phyloP scores from a whole-genome alignment of 2,888 invertebrate species.

The Papilio demoleus region DNA sequence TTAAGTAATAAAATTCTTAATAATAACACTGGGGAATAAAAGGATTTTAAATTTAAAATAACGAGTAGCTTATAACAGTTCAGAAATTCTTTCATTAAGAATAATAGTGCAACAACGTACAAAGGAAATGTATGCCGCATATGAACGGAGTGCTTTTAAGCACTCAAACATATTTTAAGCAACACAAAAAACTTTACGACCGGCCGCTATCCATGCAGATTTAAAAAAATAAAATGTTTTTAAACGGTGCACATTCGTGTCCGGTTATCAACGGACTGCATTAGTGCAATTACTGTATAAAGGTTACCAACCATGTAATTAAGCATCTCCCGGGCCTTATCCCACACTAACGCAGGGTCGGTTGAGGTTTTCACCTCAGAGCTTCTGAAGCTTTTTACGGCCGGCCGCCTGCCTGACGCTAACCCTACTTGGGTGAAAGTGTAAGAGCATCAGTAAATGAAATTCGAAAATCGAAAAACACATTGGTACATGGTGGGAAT shows the following conservation, averaged over 20 bases:
- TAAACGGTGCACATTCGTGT: conserved; percentile 25
- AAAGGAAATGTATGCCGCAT: conserved; percentile 38
- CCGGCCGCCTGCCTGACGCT: too few species aligned
- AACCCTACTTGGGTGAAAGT: too few species aligned
- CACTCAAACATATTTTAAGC: conserved; percentile 39
- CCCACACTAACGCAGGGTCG: too few species aligned
- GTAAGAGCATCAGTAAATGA: too few species aligned
- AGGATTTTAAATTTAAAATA: conserved; percentile 38
- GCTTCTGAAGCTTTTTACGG: too few species aligned
- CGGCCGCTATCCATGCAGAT: conserved; percentile 27
- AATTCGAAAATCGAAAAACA: too few species aligned
- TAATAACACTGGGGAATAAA: conserved; percentile 20
- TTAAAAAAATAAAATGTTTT: conserved; percentile 32
- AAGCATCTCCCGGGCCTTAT: too few species aligned
- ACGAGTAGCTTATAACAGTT: conserved; percentile 38
- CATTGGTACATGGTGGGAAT: too few species aligned
- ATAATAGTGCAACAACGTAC: conserved; percentile 33
- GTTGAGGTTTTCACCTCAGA: too few species aligned
- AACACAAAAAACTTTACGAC: conserved; percentile 35
- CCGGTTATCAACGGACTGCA: conserved; percentile 21
- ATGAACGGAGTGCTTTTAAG: conserved; percentile 38
- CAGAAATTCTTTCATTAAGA: conserved; percentile 41
- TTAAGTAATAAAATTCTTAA: conserved; percentile 24
- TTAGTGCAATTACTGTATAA: conserved; percentile 17
- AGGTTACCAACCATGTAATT: not conserved